Evolutionary conservation across 2,797 vertebrate genomes (phyloP).

Genomic region (Chanos chanos): DNA sequence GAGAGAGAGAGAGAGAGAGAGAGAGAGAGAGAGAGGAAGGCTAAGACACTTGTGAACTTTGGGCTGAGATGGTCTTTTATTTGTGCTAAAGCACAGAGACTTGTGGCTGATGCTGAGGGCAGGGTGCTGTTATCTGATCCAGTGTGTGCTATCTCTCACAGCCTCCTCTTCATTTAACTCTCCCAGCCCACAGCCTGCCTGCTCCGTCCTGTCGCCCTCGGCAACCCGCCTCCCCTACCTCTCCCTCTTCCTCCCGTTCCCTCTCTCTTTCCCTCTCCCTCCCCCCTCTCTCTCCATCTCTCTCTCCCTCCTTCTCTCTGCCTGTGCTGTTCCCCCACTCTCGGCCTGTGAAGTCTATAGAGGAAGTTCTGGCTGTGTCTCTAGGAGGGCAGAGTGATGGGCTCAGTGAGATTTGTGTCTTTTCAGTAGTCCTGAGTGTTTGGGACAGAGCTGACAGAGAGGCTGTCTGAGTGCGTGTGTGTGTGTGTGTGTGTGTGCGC

Average conservation of each 20-base stretch:
- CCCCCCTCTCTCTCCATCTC: no score
- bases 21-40: background rate
- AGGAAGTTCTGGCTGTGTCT: slow-evolving; percentile 40
- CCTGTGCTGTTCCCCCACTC: no score
- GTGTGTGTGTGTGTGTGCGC: no score
- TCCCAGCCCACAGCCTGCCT: slow-evolving; percentile 52
- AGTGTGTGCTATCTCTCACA: slow-evolving; percentile 21
- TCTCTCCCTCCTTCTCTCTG: no score
- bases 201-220: no score
- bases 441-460: slow-evolving; percentile 83
- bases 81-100: slow-evolving; percentile 24
- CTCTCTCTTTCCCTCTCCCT: slow-evolving; percentile 51
- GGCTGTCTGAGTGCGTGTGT: no score
- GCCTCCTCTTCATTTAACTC: slow-evolving; percentile 29
- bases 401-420: no score
- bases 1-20: background rate
- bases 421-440: no score
- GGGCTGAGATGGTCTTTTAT: slow-evolving; percentile 7
- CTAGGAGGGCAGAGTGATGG: no score
- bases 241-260: slow-evolving; percentile 43
- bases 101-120: slow-evolving; percentile 19
- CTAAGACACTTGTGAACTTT: background rate
- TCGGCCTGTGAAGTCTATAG: no score
- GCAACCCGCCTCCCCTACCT: slow-evolving; percentile 54
- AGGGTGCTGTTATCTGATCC: slow-evolving; percentile 36